These are phyloP conservation scores for Peucedramus taeniatus DNA, from an alignment of 2,113 vertebrate genomes.

Conservation along the genomic window DNA sequence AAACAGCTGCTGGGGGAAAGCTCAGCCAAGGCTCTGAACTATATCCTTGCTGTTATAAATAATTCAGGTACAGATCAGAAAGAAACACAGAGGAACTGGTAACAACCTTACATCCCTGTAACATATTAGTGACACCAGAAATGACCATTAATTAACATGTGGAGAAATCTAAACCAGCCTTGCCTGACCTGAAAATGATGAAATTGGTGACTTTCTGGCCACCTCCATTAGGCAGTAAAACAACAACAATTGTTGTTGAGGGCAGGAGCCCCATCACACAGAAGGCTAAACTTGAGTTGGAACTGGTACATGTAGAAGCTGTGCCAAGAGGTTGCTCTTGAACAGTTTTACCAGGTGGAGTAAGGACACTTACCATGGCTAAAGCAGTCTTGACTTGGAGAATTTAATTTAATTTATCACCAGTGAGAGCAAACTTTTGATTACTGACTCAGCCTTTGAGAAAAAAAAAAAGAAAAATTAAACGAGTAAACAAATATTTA, in stretches of 20 bases:
- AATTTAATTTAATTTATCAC: background rate
- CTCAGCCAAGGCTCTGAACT: background rate
- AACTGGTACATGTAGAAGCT: background rate
- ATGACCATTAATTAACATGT: background rate
- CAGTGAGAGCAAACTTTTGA: background rate
- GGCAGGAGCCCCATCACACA: background rate
- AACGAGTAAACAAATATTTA: background rate
- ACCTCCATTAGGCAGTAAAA: background rate
- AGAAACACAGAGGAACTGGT: background rate
- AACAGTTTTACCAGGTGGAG: background rate
- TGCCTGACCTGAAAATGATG: background rate
- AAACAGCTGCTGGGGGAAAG: background rate
- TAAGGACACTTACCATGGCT: background rate
- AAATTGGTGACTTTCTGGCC: background rate
- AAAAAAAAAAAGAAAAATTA: background rate
- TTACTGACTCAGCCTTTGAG: accelerated
- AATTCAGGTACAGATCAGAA: background rate
- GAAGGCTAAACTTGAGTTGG: background rate
- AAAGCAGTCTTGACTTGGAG: background rate
- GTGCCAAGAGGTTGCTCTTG: background rate
- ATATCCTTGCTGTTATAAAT: background rate
- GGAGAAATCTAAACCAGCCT: background rate
- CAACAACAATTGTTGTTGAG: background rate
- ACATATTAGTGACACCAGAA: background rate
- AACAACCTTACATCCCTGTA: background rate